Evolutionary conservation across 2,888 invertebrate genomes (phyloP).

Genomic region (Acanthococcus lagerstroemiae): DNA sequence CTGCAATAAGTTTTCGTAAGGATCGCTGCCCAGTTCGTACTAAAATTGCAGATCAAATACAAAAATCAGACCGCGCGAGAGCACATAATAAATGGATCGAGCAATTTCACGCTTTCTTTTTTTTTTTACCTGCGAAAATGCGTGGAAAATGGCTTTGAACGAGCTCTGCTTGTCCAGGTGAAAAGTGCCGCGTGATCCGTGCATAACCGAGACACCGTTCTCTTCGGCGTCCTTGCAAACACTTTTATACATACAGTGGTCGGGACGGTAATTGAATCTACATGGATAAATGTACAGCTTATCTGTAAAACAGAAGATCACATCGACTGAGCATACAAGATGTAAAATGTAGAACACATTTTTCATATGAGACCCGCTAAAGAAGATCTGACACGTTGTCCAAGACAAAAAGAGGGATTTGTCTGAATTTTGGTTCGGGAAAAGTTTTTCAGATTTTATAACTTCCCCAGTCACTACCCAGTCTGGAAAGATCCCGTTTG

Average conservation of each 20-base stretch:
- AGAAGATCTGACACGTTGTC: no score
- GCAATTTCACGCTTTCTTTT: constrained; percentile 46
- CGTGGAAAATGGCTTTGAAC: constrained; percentile 60
- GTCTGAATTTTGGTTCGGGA: no score
- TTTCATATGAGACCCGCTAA: no score
- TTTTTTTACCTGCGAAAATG: no score
- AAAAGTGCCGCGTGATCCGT: constrained; percentile 80
- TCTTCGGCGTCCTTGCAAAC: constrained; percentile 65
- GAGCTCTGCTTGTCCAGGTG: constrained; percentile 76
- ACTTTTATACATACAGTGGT: constrained; percentile 92
- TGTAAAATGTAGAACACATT: no score
- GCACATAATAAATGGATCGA: background rate
- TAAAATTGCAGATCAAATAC: constrained; percentile 39
- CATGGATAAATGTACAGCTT: constrained; percentile 64
- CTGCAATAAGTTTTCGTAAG: constrained; percentile 51
- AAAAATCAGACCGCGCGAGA: constrained; percentile 10
- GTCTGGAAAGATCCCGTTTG: no score
- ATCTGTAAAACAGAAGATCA: constrained; percentile 22
- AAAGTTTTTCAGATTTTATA: no score
- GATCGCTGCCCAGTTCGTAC: constrained; percentile 58
- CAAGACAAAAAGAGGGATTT: no score
- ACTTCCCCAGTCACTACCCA: no score
- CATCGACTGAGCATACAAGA: no score
- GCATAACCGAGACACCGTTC: constrained; percentile 69
- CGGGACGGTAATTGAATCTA: constrained; percentile 83